Evolutionary conservation across 2,797 vertebrate genomes (phyloP).

Genomic region (Nasua narica): DNA sequence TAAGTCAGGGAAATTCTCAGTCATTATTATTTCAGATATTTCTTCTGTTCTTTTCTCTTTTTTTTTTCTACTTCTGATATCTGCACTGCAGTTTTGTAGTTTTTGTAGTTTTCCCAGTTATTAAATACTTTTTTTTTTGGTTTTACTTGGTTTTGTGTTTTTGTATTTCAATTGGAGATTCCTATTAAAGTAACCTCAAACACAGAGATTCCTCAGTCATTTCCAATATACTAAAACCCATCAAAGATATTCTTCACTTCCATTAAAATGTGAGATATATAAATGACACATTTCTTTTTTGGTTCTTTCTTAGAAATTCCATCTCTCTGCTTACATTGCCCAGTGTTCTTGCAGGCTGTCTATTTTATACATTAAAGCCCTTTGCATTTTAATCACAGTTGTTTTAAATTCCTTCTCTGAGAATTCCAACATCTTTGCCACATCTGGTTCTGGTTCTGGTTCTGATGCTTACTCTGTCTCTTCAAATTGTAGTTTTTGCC

Average conservation of each 20-base stretch:
- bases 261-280: not conserved
- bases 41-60: not conserved
- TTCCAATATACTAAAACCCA: not conserved
- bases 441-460: no score
- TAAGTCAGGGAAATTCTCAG: not conserved
- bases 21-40: not conserved
- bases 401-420: not conserved
- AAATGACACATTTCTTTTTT: not conserved
- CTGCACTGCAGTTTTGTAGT: not conserved
- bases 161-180: not conserved
- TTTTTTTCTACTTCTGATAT: not conserved
- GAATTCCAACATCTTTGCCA: not conserved
- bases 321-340: not conserved
- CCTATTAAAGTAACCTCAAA: not conserved
- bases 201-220: not conserved
- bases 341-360: not conserved
- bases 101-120: not conserved
- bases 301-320: not conserved
- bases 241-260: not conserved
- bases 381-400: not conserved
- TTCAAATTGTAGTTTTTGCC: no score
- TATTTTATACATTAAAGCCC: not conserved
- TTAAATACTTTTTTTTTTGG: not conserved
- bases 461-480: no score
- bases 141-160: not conserved